Evolutionary conservation across 2,888 invertebrate species (phyloP).

Genomic region (Ormyrus labotus): DNA sequence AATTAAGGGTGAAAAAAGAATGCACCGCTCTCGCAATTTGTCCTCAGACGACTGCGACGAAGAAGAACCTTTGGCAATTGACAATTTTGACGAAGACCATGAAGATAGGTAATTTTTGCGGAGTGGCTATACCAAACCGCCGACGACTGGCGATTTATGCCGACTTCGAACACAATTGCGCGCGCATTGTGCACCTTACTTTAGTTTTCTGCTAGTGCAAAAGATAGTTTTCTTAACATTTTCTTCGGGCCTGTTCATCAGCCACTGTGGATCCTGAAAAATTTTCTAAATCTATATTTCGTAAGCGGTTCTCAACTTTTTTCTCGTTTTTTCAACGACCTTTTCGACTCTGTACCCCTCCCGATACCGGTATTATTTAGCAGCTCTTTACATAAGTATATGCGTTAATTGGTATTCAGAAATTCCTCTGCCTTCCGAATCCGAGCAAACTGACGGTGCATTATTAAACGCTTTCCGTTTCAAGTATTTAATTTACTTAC

Average conservation of each 20-base stretch:
- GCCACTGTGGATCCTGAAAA: background rate
- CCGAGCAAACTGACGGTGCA: background rate
- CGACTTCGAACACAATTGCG: background rate
- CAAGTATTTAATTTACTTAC: background rate
- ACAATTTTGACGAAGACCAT: slow-evolving; percentile 13
- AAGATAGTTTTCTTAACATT: background rate
- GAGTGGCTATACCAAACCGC: background rate
- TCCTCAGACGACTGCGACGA: slow-evolving; percentile 5
- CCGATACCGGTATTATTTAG: background rate
- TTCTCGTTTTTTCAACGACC: background rate
- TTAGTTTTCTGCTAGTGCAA: background rate
- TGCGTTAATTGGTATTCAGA: slow-evolving; percentile 14
- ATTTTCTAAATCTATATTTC: background rate
- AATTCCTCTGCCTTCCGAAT: background rate
- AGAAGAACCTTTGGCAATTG: background rate
- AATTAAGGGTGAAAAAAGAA: background rate
- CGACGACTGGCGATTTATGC: background rate
- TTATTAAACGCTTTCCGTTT: background rate
- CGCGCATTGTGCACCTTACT: background rate
- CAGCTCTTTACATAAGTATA: slow-evolving; percentile 8
- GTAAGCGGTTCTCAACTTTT: too few relatives aligned
- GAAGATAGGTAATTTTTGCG: slow-evolving; percentile 1
- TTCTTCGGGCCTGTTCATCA: background rate
- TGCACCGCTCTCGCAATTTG: background rate
- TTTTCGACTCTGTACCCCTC: background rate